Conservation (phyloP, 64 coral and sea anemone genomes). For the Acropora yongei region DNA sequence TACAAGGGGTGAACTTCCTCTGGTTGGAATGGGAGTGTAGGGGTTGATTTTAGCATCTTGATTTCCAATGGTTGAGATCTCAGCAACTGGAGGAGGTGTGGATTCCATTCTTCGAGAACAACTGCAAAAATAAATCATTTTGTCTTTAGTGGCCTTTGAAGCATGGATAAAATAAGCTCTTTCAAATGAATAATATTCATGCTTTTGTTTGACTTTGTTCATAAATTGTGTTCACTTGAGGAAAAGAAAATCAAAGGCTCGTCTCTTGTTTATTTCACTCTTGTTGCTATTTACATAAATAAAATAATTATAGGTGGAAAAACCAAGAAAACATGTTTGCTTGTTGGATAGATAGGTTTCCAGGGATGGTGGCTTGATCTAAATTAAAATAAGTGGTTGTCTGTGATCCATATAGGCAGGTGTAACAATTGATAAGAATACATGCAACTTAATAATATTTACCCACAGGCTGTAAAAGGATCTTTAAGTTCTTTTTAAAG, state of each 20-base stretch:
- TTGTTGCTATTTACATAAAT: constrained; percentile 61
- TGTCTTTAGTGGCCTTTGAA: constrained; percentile 54
- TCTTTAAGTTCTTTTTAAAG: too few relatives aligned
- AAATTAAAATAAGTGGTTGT: not conserved
- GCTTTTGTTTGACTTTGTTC: constrained; percentile 5
- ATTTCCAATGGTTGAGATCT: too few relatives aligned
- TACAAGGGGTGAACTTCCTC: too few relatives aligned
- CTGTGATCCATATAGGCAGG: constrained; percentile 46
- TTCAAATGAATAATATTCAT: constrained; percentile 39
- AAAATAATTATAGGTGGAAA: constrained; percentile 20
- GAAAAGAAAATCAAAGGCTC: constrained; percentile 57
- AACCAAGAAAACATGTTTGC: constrained; percentile 16
- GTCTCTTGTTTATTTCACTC: constrained; percentile 69
- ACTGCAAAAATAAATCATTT: constrained; percentile 66
- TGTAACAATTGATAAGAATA: constrained; percentile 62
- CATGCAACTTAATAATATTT: constrained; percentile 54
- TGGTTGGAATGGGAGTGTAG: too few relatives aligned
- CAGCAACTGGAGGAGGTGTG: too few relatives aligned
- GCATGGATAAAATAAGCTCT: constrained; percentile 26
- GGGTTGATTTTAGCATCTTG: too few relatives aligned
- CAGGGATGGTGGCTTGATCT: not conserved
- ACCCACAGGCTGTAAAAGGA: not conserved
- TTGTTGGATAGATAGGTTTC: not conserved
- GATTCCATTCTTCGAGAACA: constrained; percentile 57
- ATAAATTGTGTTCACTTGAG: constrained; percentile 43